phyloP scores from a whole-genome alignment of 2,797 vertebrate species.

The Somateria mollissima region DNA sequence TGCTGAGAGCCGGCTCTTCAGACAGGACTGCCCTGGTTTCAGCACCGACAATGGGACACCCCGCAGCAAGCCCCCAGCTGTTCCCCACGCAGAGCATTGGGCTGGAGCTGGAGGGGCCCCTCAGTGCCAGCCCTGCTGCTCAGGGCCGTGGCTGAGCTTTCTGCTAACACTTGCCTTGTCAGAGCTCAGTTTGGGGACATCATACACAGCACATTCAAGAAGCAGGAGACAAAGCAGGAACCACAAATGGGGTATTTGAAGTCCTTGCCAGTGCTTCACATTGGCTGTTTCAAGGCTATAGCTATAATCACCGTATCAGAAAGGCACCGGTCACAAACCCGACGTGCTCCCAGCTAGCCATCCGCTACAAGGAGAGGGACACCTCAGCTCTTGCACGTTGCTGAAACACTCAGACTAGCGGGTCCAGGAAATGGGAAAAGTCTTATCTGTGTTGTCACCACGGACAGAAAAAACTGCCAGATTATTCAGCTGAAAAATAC shows the following conservation, averaged over 20 bases:
- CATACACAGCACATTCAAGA: not conserved
- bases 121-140: not conserved
- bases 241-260: not conserved
- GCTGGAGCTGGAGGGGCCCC: not conserved
- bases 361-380: accelerated
- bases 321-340: accelerated
- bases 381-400: not conserved
- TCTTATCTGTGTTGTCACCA: not conserved
- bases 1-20: not conserved
- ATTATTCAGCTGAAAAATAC: not conserved
- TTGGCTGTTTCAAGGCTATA: not conserved
- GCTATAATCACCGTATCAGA: not conserved
- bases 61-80: accelerated
- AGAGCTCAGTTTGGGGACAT: not conserved
- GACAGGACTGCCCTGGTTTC: not conserved
- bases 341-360: not conserved
- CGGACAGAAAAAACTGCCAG: not conserved
- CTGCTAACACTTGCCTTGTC: not conserved
- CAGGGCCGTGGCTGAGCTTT: not conserved
- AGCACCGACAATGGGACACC: not conserved
- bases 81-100: not conserved
- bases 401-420: not conserved
- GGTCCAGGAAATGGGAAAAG: not conserved
- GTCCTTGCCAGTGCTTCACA: not conserved
- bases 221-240: not conserved